Evolutionary conservation across 1,140 invertebrate species (phyloP), one percentile per base, ranked within the genome.

Genomic region (Phymorhynchus buccinoides): DNA sequence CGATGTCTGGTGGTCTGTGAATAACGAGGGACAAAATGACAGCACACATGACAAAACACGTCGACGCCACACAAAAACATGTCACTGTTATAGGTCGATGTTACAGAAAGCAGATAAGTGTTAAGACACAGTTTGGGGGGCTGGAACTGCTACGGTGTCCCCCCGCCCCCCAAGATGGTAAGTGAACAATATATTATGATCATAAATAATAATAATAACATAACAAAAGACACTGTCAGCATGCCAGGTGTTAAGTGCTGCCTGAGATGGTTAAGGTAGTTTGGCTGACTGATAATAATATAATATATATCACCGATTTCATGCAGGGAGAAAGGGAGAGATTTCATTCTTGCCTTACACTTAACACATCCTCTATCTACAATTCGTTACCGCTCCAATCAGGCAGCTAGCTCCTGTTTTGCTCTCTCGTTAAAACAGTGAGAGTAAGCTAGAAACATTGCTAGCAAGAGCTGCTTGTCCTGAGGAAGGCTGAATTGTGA

Each of bases 201-300:
- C 56, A 22, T 27, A 62, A 27, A 12, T 27, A 30, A 12, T 71
- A 71, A 71, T 32, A 71, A 35, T 71, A 32, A 27, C n/a, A 71
- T 35, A 32, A 71, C 68, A 71, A 71, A n/a, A 62, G 56, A 62
- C 68, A 37, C 35, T 71, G 68, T 71, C 68, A 71, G 68, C 68
- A 35, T 18, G 68, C 35, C 68, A 71, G 68, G 30, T 71, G 68
- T 6, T 71, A 18, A 27, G 12, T 71, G 68, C 68, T 71, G 68
- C 68, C 68, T 71, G 68, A 71, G 68, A 71, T 71, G 68, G 30
- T 71, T 52, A 32, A 71, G 35, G 35, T 71, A 6, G 56, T 71
- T 22, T 18, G 32, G 68, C 68, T 71, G 68, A 37, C 68, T 18
- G n/a, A n/a, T n/a, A n/a, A n/a, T n/a, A n/a, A n/a, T n/a, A n/a